A percentile compares a stretch with the other conserved stretches of the same genome.
phyloP scores from a whole-genome alignment of 2,797 vertebrate genomes.

The Dicrostonyx torquatus region DNA sequence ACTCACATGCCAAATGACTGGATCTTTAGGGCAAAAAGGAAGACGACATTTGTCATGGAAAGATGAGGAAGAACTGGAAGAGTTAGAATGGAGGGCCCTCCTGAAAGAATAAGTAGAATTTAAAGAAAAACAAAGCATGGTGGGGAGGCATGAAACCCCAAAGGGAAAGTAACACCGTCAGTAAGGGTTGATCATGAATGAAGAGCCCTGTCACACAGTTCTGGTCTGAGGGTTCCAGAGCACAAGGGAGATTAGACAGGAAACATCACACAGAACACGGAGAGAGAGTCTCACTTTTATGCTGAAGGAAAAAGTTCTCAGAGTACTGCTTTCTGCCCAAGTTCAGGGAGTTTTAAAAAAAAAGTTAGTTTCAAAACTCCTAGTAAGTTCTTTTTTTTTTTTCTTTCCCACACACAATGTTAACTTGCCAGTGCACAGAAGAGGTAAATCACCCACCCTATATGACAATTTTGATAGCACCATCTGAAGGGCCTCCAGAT shows the following conservation, averaged over 20 bases:
- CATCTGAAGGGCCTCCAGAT: constrained; percentile 58
- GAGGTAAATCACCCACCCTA: constrained; percentile 62
- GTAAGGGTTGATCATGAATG: accelerated
- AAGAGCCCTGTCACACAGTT: accelerated
- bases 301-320: neutral
- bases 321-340: neutral
- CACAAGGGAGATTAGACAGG: accelerated
- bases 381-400: neutral
- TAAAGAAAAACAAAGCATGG: neutral
- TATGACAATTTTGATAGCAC: constrained; percentile 13
- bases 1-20: neutral
- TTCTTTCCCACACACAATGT: neutral
- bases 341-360: neutral
- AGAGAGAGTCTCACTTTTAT: accelerated
- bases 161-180: accelerated
- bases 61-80: neutral
- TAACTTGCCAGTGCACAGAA: constrained; percentile 30
- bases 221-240: neutral
- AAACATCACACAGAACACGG: accelerated
- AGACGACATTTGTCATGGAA: neutral
- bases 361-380: neutral
- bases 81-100: accelerated
- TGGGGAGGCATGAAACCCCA: neutral
- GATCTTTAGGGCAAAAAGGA: neutral
- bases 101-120: neutral